Conservation (phyloP, 2,888 invertebrate species). For the Galerucella calmariensis region DNA sequence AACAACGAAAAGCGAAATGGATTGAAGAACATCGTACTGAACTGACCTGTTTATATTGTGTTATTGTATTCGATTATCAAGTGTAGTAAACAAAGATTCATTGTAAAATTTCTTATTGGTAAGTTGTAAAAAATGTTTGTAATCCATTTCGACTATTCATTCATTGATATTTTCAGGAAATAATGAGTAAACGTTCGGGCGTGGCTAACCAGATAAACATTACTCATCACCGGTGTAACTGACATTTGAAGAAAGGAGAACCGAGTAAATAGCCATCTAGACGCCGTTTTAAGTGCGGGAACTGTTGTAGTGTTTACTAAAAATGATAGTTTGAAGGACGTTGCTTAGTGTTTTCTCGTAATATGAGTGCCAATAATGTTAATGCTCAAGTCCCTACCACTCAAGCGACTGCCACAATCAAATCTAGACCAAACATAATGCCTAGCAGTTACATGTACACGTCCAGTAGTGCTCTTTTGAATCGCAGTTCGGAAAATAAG, state of each 20-base stretch:
- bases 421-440: conserved; percentile 65
- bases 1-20: conserved; percentile 38
- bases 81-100: conserved; percentile 40
- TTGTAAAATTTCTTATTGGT: conserved; percentile 34
- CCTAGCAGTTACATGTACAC: conserved; percentile 75
- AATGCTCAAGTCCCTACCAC: conserved; percentile 61
- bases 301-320: conserved; percentile 19
- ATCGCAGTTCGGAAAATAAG: conserved; percentile 68
- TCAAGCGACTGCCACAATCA: conserved; percentile 64
- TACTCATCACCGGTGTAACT: conserved; percentile 59
- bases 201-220: conserved; percentile 64
- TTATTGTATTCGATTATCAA: conserved; percentile 45
- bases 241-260: conserved; percentile 50
- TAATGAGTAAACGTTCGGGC: conserved; percentile 55
- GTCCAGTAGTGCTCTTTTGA: conserved; percentile 72
- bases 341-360: conserved; percentile 26
- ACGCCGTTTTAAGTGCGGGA: conserved; percentile 21
- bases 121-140: conserved; percentile 30
- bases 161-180: conserved; percentile 31
- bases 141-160: conserved; percentile 14
- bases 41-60: conserved; percentile 50
- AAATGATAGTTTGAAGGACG: conserved; percentile 27
- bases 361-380: conserved; percentile 64
- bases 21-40: conserved; percentile 44
- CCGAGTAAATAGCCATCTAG: conserved; percentile 31